These are phyloP conservation scores for Acheta domesticus DNA, from an alignment of 2,888 invertebrate genomes.

Conservation along the genomic window DNA sequence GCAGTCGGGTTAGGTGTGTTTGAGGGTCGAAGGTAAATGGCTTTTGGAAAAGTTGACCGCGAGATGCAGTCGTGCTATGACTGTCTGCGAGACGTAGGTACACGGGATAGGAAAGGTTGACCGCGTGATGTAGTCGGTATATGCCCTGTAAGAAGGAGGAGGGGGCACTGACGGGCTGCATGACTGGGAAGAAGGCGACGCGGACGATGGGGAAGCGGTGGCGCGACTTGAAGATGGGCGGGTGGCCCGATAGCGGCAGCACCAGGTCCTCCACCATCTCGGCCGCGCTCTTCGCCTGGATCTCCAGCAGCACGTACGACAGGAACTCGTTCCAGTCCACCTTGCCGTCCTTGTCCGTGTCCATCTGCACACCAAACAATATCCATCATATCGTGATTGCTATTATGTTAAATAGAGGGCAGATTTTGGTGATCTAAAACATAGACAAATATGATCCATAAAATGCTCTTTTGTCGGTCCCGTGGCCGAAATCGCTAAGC, in stretches of 20 bases:
- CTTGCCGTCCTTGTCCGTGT: constrained; percentile 23
- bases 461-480: too few species aligned
- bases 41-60: too few species aligned
- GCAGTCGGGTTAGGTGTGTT: too few species aligned
- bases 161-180: constrained; percentile 49
- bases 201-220: constrained; percentile 67
- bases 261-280: constrained; percentile 60
- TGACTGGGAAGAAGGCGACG: constrained; percentile 61
- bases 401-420: background rate
- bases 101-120: too few species aligned
- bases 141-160: too few species aligned
- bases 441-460: too few species aligned
- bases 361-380: constrained; percentile 22
- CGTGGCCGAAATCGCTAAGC: too few species aligned
- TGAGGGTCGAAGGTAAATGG: too few species aligned
- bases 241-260: constrained; percentile 59
- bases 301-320: constrained; percentile 70
- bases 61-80: too few species aligned
- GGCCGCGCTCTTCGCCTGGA: constrained; percentile 63
- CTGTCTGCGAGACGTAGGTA: too few species aligned
- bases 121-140: too few species aligned
- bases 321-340: constrained; percentile 71
- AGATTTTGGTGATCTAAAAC: too few species aligned
- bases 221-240: constrained; percentile 58
- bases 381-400: background rate